Base-by-base conservation (phyloP, 1,140 invertebrate species). In the Temnothorax longispinosus region DNA sequence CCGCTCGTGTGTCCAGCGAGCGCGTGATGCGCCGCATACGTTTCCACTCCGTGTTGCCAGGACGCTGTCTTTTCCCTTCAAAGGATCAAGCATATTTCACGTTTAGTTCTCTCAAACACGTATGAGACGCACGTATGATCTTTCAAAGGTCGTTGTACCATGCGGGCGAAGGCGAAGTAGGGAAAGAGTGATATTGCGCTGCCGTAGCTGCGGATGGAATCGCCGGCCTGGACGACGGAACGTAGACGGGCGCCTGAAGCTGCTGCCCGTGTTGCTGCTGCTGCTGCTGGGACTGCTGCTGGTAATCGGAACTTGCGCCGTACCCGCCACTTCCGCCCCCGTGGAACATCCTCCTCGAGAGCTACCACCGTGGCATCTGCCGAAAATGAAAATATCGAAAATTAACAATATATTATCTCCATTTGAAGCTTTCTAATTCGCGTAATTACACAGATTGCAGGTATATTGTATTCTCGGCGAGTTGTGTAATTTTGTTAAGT, bases 1-100 rank as follows among this genome's bases (percentile, higher is more conserved):
- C 93, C 92, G 41, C 94, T 94, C 32, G 94, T 93, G 85, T 95
- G 95, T 2, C 94, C 91, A 13, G 94, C 94, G 50, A 95, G 90
- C 21, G 95, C 94, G 91, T 95, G 95, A 50, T 95, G 95, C 8
- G 93, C 90, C 21, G 94, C 92, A 81, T 95, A 95, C 74, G 92
- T 94, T n/a, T 95, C 95, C 11, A 95, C 95, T 7, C 95, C 94
- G 88, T 95, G 95, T 86, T 95, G 95, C 95, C 95, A 95, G 71
- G 94, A 94, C n/a, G 95, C 91, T 47, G 94, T 94, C 78, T 95
- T 95, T 44, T 95, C 94, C 94, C 94, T 95, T 86, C 13, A 21
- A 44, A 44, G 52, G 15, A 60, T 21, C 52, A 38, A 80, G n/a
- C 3, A 54, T 35, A 27, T 44, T 65, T 8, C 18, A 47, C 27